Conservation (phyloP, 2,113 vertebrate genomes). For the Cettia cetti region DNA sequence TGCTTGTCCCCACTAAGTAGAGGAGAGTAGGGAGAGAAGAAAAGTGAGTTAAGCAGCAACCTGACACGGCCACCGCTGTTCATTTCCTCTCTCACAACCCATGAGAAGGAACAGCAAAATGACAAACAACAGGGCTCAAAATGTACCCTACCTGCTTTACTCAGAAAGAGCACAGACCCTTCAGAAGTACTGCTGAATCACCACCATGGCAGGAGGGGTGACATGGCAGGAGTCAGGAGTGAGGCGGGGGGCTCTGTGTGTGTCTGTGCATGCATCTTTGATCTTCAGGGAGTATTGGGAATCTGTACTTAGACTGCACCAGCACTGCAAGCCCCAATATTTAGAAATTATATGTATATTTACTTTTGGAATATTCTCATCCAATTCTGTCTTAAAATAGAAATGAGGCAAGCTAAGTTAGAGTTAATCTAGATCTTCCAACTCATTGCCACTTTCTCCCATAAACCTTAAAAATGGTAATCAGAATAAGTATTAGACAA, state of each 20-base stretch:
- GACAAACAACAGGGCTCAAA: background rate
- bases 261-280: accelerated
- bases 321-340: accelerated
- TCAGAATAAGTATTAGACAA: background rate
- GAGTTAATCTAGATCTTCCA: background rate
- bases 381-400: background rate
- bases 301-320: background rate
- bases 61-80: accelerated
- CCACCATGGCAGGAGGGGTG: background rate
- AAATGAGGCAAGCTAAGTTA: background rate
- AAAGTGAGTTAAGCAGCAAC: background rate
- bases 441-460: background rate
- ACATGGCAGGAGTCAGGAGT: too few relatives aligned
- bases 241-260: too few relatives aligned
- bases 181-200: background rate
- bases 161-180: background rate
- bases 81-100: background rate
- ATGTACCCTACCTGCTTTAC: background rate
- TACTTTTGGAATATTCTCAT: background rate
- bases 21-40: background rate
- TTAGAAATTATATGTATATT: accelerated
- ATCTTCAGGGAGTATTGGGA: background rate
- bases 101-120: background rate
- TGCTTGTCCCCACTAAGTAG: background rate
- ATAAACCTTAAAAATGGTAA: background rate